Evolutionary conservation across 2,888 invertebrate species (phyloP).

Genomic region (Drosophila conformis): DNA sequence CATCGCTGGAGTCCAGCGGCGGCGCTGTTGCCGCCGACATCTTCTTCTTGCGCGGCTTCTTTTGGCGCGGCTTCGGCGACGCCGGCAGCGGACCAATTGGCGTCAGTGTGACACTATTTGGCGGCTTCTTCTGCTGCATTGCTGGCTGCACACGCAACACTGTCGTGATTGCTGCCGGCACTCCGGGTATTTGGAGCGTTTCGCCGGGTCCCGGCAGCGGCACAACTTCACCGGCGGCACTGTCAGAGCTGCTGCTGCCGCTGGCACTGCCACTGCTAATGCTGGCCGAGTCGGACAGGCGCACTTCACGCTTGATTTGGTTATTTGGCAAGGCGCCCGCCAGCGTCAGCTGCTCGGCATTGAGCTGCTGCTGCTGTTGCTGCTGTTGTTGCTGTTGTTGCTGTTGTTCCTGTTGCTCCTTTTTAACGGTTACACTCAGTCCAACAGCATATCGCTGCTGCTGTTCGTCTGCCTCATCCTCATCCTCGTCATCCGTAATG

Average conservation of each 20-base stretch:
- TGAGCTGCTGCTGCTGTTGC: constrained; percentile 36
- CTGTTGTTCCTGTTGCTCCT: constrained; percentile 65
- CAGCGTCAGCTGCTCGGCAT: constrained; percentile 51
- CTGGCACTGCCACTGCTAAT: constrained; percentile 37
- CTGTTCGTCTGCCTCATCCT: constrained; percentile 51
- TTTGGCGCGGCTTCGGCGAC: constrained; percentile 73
- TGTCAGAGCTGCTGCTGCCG: constrained; percentile 75
- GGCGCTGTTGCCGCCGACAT: constrained; percentile 53
- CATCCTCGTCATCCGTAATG: constrained; percentile 60
- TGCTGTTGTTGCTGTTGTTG: constrained; percentile 43
- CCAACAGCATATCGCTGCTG: constrained; percentile 63
- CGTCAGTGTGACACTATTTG: constrained; percentile 76
- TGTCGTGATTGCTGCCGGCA: constrained; percentile 80
- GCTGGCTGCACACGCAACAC: constrained; percentile 52
- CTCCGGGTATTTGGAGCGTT: constrained; percentile 79
- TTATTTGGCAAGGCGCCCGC: constrained; percentile 72
- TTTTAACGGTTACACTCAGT: constrained; percentile 80
- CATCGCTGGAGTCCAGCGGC: constrained; percentile 79
- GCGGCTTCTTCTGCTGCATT: constrained; percentile 49
- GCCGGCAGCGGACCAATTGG: constrained; percentile 73
- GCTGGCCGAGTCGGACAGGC: constrained; percentile 58
- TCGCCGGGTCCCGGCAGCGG: constrained; percentile 75
- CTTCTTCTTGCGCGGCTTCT: constrained; percentile 78
- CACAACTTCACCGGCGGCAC: constrained; percentile 54
- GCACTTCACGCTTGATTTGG: constrained; percentile 82